Evolutionary conservation across 2,888 invertebrate genomes (phyloP).

Genomic region (Therioaphis trifolii): DNA sequence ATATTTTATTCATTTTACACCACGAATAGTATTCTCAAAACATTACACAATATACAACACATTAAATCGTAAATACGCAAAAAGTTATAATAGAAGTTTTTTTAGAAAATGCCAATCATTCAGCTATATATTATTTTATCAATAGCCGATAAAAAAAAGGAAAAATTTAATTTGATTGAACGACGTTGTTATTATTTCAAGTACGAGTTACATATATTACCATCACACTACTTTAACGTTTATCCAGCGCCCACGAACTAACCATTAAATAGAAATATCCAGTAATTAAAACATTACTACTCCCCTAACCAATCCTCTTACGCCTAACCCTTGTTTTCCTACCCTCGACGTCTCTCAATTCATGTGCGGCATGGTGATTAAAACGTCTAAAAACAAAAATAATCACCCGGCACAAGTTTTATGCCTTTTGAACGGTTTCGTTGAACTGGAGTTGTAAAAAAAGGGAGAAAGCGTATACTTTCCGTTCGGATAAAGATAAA

Average conservation of each 20-base stretch:
- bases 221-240: neutral
- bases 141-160: no score
- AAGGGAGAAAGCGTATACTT: neutral
- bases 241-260: no score
- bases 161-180: no score
- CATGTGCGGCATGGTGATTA: slow-evolving; percentile 31
- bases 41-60: no score
- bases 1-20: no score
- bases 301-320: neutral
- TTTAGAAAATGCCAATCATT: no score
- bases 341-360: neutral
- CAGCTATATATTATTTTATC: no score
- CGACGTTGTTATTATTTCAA: neutral
- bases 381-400: slow-evolving; percentile 51
- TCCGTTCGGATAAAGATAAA: slow-evolving; percentile 29
- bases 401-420: slow-evolving; percentile 16
- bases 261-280: neutral
- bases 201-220: neutral
- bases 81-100: no score
- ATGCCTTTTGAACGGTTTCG: slow-evolving; percentile 39
- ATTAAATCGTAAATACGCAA: no score
- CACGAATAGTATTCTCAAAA: no score
- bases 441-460: slow-evolving; percentile 23
- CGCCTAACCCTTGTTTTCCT: neutral
- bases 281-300: slow-evolving; percentile 45